Conservation (phyloP, 1,140 invertebrate genomes). For the Drosophila seguyi region DNA sequence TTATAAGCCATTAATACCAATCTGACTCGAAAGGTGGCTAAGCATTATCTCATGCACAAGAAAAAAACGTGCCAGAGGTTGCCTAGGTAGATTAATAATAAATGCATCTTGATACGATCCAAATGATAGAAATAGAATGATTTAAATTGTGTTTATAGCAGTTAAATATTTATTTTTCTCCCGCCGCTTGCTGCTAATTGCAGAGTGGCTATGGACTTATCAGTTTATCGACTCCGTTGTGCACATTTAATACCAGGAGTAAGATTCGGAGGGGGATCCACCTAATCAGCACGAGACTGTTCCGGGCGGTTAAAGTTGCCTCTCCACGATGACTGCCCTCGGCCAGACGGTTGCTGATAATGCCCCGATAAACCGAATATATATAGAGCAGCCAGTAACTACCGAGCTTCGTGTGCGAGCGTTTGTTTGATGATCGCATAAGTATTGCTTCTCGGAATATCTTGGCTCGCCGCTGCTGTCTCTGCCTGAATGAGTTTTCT, state of each 20-base stretch:
- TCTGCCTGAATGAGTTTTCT: conserved; percentile 39
- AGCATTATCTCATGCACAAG: background rate
- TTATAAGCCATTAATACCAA: background rate
- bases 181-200: background rate
- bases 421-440: conserved; percentile 24
- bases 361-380: conserved; percentile 17
- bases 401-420: background rate
- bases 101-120: background rate
- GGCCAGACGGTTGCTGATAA: conserved; percentile 34
- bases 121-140: background rate
- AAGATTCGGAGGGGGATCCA: background rate
- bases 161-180: conserved; percentile 1
- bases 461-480: conserved; percentile 1
- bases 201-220: conserved; percentile 6
- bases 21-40: background rate
- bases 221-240: conserved; percentile 13
- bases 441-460: conserved; percentile 25
- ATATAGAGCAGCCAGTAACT: conserved; percentile 17
- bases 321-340: conserved; percentile 26
- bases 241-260: background rate
- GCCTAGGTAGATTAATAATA: background rate
- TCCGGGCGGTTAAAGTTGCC: conserved; percentile 4
- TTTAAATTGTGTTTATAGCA: background rate
- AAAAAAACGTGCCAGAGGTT: background rate
- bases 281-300: conserved; percentile 34